Evolutionary conservation across 2,888 invertebrate genomes (phyloP).

Genomic region (Anagyrus pseudococci): DNA sequence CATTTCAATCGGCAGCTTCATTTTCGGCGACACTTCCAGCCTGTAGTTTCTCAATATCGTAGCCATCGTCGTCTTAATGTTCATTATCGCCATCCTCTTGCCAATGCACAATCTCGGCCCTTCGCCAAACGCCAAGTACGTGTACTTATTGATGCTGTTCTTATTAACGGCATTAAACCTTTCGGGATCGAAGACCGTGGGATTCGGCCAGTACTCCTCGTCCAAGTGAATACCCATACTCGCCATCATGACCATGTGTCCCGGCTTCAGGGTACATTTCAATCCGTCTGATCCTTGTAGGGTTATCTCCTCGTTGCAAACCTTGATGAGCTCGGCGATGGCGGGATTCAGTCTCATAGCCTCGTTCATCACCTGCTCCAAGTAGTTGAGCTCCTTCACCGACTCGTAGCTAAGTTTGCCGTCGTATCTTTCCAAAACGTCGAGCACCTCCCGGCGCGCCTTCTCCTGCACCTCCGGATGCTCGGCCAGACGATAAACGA

Average conservation of each 20-base stretch:
- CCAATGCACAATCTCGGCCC: constrained; percentile 52
- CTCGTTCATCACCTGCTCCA: constrained; percentile 62
- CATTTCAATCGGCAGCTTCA: constrained; percentile 40
- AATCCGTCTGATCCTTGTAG: constrained; percentile 48
- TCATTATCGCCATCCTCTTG: constrained; percentile 46
- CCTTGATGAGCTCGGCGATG: constrained; percentile 34
- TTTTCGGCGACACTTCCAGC: constrained; percentile 43
- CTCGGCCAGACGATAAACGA: constrained; percentile 61
- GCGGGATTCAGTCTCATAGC: constrained; percentile 42
- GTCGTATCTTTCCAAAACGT: constrained; percentile 51
- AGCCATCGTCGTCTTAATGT: constrained; percentile 44
- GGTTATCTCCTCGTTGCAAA: constrained; percentile 41
- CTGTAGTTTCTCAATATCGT: constrained; percentile 41
- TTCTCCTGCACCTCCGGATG: constrained; percentile 62
- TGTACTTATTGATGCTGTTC: constrained; percentile 38
- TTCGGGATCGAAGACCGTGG: constrained; percentile 48
- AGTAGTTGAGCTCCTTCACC: constrained; percentile 63
- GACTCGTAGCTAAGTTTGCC: constrained; percentile 62
- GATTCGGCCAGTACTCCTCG: constrained; percentile 45
- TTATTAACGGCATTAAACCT: constrained; percentile 44
- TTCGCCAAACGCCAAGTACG: constrained; percentile 50
- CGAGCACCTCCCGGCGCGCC: constrained; percentile 61
- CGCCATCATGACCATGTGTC: constrained; percentile 41
- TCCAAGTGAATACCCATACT: constrained; percentile 42
- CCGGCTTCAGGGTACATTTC: constrained; percentile 40